These are phyloP conservation scores for Heliocidaris erythrogramma DNA, from an alignment of 35 echinoderm and acorn worm species.

Conservation along the genomic window DNA sequence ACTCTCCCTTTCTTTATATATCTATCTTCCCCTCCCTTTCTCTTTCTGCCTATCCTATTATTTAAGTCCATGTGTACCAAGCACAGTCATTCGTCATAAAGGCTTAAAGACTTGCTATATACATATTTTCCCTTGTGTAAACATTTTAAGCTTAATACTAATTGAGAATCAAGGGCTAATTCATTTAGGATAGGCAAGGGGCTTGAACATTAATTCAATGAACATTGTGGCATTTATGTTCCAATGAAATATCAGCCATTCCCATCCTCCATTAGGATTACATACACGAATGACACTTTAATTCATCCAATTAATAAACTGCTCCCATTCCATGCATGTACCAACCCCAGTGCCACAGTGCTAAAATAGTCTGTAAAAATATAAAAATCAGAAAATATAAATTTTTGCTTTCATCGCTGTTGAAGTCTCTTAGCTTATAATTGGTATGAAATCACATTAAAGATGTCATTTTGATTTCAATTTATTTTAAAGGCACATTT, in stretches of 20 bases:
- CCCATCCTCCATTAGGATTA: not conserved
- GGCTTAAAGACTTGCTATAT: not conserved
- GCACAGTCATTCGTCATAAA: not conserved
- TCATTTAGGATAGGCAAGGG: not conserved
- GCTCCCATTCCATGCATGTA: too few species aligned
- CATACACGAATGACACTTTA: not conserved
- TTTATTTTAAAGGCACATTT: not conserved
- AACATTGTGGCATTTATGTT: not conserved
- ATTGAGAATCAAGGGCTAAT: not conserved
- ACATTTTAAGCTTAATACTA: not conserved
- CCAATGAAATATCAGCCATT: not conserved
- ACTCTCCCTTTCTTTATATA: too few species aligned
- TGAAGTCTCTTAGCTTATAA: not conserved
- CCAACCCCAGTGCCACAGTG: too few species aligned
- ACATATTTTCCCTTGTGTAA: not conserved
- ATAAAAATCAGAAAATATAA: not conserved
- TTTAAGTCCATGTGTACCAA: not conserved
- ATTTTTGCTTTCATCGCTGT: not conserved
- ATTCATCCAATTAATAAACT: not conserved
- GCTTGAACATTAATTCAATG: not conserved
- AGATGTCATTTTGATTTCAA: not conserved
- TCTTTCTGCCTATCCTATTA: too few species aligned
- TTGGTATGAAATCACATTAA: not conserved
- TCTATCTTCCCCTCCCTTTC: too few species aligned
- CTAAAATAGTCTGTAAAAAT: not conserved